Conservation (phyloP, 2,888 invertebrate species). For the Diarsia mendica region DNA sequence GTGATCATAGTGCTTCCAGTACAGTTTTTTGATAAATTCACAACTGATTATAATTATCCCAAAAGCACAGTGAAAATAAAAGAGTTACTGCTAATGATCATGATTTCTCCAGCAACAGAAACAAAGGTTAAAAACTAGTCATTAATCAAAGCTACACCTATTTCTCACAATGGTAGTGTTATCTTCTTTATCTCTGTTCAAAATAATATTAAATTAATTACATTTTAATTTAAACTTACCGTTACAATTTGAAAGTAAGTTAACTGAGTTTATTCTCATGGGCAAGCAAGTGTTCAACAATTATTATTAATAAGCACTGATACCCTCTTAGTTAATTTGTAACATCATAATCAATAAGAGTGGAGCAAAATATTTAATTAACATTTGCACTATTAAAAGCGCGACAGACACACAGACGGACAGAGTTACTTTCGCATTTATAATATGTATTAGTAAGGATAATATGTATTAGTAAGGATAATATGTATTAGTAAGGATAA, state of each 20-base stretch:
- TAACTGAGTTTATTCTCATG: constrained; percentile 52
- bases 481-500: too few species aligned
- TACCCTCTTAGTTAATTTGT: constrained; percentile 6
- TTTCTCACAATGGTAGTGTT: constrained; percentile 17
- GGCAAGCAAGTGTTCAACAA: constrained; percentile 23
- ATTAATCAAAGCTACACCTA: constrained; percentile 27
- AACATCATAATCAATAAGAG: neutral
- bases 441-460: too few species aligned
- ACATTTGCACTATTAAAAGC: neutral
- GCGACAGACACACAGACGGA: too few species aligned
- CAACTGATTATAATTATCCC: neutral
- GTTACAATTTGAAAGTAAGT: constrained; percentile 32
- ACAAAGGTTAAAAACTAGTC: neutral
- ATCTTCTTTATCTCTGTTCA: constrained; percentile 36
- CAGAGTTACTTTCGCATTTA: too few species aligned
- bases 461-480: too few species aligned
- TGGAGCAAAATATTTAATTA: neutral
- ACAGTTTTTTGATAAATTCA: neutral
- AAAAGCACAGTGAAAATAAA: constrained; percentile 10
- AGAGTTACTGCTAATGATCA: neutral
- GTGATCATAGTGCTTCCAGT: too few species aligned
- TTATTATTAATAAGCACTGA: constrained; percentile 32
- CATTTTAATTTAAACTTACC: constrained; percentile 41
- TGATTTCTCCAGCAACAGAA: neutral
- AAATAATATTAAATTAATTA: constrained; percentile 33